phyloP scores from a whole-genome alignment of 2,113 vertebrate species.

The Centropristis striata region DNA sequence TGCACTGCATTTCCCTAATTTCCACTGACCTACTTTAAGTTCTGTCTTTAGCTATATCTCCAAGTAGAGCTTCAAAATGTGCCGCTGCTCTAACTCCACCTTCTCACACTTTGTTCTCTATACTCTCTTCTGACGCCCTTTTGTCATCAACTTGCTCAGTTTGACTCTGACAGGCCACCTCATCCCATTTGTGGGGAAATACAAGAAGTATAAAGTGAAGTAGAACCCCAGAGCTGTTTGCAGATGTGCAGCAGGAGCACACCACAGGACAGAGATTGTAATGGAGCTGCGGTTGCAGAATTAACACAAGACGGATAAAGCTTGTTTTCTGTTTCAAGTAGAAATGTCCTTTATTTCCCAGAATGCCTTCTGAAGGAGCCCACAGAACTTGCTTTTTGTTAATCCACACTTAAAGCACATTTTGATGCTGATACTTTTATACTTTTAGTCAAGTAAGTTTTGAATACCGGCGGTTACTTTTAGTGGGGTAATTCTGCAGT shows the following conservation, averaged over 20 bases:
- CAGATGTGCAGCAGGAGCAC: slow-evolving; percentile 12
- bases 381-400: neutral
- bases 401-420: neutral
- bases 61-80: slow-evolving; percentile 6
- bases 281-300: neutral
- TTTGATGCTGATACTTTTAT: no score
- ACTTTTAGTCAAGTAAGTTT: no score
- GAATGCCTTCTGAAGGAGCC: neutral
- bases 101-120: neutral
- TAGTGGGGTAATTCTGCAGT: no score
- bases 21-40: slow-evolving; percentile 59
- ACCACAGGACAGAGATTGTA: neutral
- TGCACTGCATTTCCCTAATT: slow-evolving; percentile 37
- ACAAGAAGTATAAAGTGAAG: neutral
- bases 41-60: slow-evolving; percentile 3
- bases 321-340: neutral
- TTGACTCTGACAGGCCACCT: neutral
- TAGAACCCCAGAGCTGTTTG: slow-evolving; percentile 2
- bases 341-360: neutral
- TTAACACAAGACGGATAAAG: neutral
- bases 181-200: neutral
- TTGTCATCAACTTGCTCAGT: neutral
- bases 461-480: no score
- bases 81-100: neutral
- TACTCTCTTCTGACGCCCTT: neutral